Conservation (phyloP, 2,797 vertebrate genomes). For the Malacoraja senta region DNA sequence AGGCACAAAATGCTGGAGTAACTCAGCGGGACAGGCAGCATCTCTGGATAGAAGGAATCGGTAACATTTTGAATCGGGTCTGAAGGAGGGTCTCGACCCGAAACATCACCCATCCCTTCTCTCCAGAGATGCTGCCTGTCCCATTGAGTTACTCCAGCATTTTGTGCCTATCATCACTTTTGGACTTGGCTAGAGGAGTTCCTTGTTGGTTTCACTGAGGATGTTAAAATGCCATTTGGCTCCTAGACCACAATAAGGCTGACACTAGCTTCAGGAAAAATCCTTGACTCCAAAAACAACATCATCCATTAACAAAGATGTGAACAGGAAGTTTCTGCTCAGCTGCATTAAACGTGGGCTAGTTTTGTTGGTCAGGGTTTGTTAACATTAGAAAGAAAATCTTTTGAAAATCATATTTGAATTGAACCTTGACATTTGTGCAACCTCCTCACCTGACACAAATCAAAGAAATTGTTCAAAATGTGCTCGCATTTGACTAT, state of each 20-base stretch:
- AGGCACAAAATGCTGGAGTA: too few species aligned
- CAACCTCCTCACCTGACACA: not conserved
- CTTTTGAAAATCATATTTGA: not conserved
- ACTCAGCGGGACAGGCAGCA: too few species aligned
- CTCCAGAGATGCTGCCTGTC: too few species aligned
- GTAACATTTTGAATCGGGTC: too few species aligned
- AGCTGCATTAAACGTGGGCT: not conserved
- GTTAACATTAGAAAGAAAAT: not conserved
- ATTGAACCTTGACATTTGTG: not conserved
- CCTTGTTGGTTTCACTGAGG: not conserved
- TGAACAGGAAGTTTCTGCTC: not conserved
- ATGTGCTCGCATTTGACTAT: not conserved
- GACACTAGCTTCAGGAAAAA: not conserved
- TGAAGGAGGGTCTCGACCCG: too few species aligned
- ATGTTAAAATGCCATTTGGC: not conserved
- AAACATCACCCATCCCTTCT: too few species aligned
- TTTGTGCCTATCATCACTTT: too few species aligned
- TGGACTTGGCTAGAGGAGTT: not conserved
- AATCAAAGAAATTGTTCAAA: not conserved
- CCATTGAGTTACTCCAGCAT: not conserved
- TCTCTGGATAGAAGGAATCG: too few species aligned
- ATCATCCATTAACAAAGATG: not conserved
- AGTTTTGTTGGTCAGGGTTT: not conserved
- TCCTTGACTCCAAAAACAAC: not conserved
- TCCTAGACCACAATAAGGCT: not conserved